Conservation (phyloP, 1,140 invertebrate species). For the Scaptomyza graminum region DNA sequence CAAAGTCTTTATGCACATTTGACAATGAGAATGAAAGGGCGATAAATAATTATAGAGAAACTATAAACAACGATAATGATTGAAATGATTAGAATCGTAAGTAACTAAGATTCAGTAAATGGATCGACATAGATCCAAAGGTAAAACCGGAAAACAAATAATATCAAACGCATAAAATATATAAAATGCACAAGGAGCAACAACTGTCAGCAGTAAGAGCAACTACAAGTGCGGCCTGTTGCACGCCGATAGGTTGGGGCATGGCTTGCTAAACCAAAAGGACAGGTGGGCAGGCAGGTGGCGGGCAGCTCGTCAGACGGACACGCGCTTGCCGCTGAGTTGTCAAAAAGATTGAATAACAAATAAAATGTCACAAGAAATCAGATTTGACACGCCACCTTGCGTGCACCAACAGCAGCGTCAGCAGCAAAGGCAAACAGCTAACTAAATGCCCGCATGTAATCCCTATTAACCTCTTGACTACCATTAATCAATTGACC, state of each 20-base stretch:
- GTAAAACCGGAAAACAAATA: too few relatives aligned
- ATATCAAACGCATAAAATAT: too few relatives aligned
- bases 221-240: too few relatives aligned
- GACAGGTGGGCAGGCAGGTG: too few relatives aligned
- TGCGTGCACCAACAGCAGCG: conserved; percentile 53
- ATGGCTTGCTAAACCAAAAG: too few relatives aligned
- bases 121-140: too few relatives aligned
- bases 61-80: not conserved
- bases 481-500: conserved; percentile 69
- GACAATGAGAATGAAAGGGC: not conserved
- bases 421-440: conserved; percentile 7
- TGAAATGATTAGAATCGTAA: not conserved
- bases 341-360: conserved; percentile 65
- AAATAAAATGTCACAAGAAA: conserved; percentile 48
- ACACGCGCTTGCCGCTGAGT: conserved; percentile 48
- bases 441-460: conserved; percentile 40
- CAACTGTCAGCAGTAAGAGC: too few relatives aligned
- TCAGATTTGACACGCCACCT: conserved; percentile 59
- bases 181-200: too few relatives aligned
- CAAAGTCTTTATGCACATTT: conserved; percentile 22
- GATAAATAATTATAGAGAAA: not conserved
- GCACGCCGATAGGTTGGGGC: too few relatives aligned
- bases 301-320: not conserved
- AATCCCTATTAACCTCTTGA: conserved; percentile 77
- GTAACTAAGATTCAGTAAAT: too few relatives aligned